phyloP scores from a whole-genome alignment of 2,113 vertebrate species.

The Raja brachyura region DNA sequence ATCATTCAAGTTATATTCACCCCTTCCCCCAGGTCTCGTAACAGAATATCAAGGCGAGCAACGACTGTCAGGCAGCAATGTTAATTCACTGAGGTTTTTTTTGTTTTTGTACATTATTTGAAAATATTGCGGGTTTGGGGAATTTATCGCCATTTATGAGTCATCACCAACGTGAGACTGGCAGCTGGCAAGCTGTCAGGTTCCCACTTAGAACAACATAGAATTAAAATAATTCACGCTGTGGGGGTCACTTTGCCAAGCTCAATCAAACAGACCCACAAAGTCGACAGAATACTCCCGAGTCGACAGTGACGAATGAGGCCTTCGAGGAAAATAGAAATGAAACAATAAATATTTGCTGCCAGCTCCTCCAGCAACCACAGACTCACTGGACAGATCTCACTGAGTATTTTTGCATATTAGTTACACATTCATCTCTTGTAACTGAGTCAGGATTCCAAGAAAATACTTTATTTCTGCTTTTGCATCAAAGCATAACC shows the following conservation, averaged over 20 bases:
- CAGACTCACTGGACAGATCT: not conserved
- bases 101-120: not conserved
- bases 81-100: not conserved
- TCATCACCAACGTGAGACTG: too few relatives aligned
- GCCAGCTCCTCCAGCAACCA: not conserved
- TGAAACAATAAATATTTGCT: not conserved
- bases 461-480: not conserved
- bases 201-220: not conserved
- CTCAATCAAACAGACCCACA: conserved; percentile 46
- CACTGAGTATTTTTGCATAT: not conserved
- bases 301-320: not conserved
- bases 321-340: not conserved
- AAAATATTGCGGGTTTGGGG: not conserved
- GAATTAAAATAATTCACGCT: conserved; percentile 38
- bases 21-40: not conserved
- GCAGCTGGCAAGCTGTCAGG: not conserved
- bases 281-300: conserved; percentile 34
- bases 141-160: too few relatives aligned
- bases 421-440: not conserved
- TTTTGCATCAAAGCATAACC: not conserved
- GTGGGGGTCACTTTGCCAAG: conserved; percentile 43
- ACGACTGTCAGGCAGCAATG: not conserved
- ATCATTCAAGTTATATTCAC: not conserved
- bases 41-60: not conserved
- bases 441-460: not conserved